Percentiles rank a stretch among this genome's conserved stretches.
Conservation (phyloP, 1,140 invertebrate species). For the Drosophila prosaltans region DNA sequence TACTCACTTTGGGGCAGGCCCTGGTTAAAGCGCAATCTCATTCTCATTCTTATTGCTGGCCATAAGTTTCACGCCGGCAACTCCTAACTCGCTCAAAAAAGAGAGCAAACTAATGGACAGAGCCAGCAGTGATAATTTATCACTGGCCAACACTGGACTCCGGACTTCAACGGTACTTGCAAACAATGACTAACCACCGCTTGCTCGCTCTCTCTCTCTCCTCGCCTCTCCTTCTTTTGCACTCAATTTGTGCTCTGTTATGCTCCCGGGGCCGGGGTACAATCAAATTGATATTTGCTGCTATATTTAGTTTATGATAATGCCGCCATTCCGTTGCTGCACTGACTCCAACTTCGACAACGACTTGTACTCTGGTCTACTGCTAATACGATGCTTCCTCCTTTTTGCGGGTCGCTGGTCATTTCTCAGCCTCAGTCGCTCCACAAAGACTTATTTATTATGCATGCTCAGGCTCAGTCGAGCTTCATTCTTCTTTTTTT, state of each 20-base stretch:
- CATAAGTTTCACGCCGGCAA: constrained; percentile 58
- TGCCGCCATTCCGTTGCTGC: constrained; percentile 55
- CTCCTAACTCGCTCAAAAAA: constrained; percentile 64
- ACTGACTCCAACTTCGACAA: constrained; percentile 17
- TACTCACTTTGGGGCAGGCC: constrained; percentile 29
- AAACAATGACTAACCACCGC: constrained; percentile 54
- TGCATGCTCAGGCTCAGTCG: constrained; percentile 38
- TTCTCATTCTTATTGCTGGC: constrained; percentile 63
- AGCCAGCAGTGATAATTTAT: constrained; percentile 79
- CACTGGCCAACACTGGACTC: constrained; percentile 66
- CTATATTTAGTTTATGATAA: constrained; percentile 81
- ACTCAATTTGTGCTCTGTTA: constrained; percentile 71
- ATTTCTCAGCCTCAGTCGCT: constrained; percentile 45
- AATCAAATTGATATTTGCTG: constrained; percentile 81
- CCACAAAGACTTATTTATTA: constrained; percentile 69
- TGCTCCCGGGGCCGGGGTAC: constrained; percentile 45
- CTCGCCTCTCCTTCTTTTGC: constrained; percentile 25
- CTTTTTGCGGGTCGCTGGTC: constrained; percentile 28
- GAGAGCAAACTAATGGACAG: constrained; percentile 59
- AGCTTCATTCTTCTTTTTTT: constrained; percentile 22
- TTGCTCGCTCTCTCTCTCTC: neutral
- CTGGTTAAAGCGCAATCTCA: constrained; percentile 66
- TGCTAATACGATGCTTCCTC: constrained; percentile 67
- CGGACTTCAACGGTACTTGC: constrained; percentile 74
- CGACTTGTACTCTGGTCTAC: neutral